phyloP scores from a whole-genome alignment of 2,888 invertebrate genomes.

The Orthonevra nobilis region DNA sequence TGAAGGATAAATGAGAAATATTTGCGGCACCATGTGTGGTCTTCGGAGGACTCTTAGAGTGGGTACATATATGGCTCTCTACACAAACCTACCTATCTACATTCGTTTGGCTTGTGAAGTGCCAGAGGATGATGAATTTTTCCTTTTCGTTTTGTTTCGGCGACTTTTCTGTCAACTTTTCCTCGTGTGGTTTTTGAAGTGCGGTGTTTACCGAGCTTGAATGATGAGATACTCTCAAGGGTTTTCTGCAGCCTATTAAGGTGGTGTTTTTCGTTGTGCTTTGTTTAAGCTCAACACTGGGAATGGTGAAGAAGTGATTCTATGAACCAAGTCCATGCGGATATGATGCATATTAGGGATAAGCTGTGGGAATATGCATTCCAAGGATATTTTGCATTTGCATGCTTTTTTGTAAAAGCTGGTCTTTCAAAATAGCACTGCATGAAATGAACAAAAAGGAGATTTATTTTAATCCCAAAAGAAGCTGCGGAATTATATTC shows the following conservation, averaged over 20 bases:
- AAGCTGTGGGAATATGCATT: too few relatives aligned
- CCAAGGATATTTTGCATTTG: too few relatives aligned
- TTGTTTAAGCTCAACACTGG: too few relatives aligned
- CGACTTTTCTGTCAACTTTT: conserved; percentile 37
- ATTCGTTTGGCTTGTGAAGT: background rate
- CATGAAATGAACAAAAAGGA: too few relatives aligned
- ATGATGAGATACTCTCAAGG: conserved; percentile 35
- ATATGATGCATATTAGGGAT: too few relatives aligned
- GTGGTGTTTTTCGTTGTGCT: background rate
- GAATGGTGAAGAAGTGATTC: too few relatives aligned
- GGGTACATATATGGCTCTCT: background rate
- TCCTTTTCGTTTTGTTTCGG: background rate
- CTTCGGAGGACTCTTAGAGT: background rate
- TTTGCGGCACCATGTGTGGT: background rate
- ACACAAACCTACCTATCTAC: background rate
- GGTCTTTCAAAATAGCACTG: too few relatives aligned
- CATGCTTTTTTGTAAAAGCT: too few relatives aligned
- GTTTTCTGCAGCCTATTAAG: conserved; percentile 38
- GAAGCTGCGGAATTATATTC: too few relatives aligned
- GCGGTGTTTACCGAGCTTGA: conserved; percentile 35
- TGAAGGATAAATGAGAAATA: conserved; percentile 7
- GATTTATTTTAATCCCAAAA: too few relatives aligned
- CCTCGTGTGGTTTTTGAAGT: conserved; percentile 27
- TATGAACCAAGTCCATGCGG: too few relatives aligned
- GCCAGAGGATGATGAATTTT: background rate